These are phyloP conservation scores for Penaeus monodon DNA, from an alignment of 2,888 invertebrate genomes.

Conservation along the genomic window DNA sequence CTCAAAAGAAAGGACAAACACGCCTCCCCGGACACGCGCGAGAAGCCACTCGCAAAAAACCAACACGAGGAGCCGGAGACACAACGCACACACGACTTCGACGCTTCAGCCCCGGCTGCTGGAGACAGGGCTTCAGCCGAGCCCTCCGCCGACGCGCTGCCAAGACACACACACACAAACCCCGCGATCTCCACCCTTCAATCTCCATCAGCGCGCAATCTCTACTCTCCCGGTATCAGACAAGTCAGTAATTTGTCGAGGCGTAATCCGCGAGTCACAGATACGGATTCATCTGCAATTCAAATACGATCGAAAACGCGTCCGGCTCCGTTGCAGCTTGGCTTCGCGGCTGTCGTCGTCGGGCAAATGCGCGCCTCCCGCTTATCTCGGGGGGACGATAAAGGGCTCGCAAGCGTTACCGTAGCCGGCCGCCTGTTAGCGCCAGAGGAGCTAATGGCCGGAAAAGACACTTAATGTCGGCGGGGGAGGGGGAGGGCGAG, in stretches of 20 bases:
- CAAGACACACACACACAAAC: background rate
- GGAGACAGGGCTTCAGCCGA: no score
- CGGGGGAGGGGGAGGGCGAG: no score
- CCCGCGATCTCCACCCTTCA: conserved; percentile 27
- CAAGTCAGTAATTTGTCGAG: conserved; percentile 55
- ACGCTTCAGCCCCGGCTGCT: no score
- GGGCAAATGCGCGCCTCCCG: conserved; percentile 22
- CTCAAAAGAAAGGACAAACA: background rate
- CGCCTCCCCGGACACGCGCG: background rate
- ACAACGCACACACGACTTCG: background rate
- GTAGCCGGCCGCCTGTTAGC: no score
- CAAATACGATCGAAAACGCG: conserved; percentile 53
- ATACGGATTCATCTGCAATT: conserved; percentile 57
- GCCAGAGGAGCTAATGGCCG: no score
- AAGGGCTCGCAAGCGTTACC: no score
- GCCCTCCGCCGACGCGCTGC: background rate
- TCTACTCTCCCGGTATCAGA: conserved; percentile 36
- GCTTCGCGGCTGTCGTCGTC: conserved; percentile 39
- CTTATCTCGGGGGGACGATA: no score
- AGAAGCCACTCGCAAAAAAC: background rate
- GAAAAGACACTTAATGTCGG: no score
- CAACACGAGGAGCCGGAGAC: background rate
- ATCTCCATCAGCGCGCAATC: conserved; percentile 37
- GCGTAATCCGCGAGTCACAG: conserved; percentile 56
- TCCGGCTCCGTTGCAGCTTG: conserved; percentile 47